Base-by-base conservation (phyloP, 30 jellyfish, hydroid and myxozoan genomes). In the Rhopilema esculentum region DNA sequence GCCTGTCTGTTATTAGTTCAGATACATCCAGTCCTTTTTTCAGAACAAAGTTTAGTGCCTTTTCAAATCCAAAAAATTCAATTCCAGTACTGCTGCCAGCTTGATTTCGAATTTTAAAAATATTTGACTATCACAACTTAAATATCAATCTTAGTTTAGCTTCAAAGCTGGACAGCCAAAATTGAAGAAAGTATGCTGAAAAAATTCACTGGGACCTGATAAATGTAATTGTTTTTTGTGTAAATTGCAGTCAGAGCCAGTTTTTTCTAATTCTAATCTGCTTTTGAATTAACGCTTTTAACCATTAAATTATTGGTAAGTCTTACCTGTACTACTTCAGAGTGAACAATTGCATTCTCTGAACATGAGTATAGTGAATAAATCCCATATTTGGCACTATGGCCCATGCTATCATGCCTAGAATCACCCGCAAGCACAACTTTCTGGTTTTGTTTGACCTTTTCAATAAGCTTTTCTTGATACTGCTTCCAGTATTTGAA, bases 51-150 rank as follows among this genome's bases (percentile, higher is more conserved):
- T 78, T 53, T 51, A 78, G 33, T 25, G 77, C 20, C 65, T 64
- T 57, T 64, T 78, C 50, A 32, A 78, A 78, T 7, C 89, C 79
- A 64, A 52, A 78, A 78, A 61, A 64, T 0, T 78, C 89, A 81
- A 78, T 61, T 9, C 79, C 89, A 78, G 80, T 78, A 77, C 89
- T 78, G 89, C 89, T 64, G 80, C 77, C 89, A 78, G 79, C 89
- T 57, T 78, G 89, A 61, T 78, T 53, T 78, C 49, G 28, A 51
- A 80, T 49, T 53, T 2, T 1, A 52, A 77, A 78, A 51, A 75
- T 29, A 48, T 75, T 75, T 32, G 40, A 40, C 73, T 75, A 7
- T 75, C 31, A 22, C 82, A 71, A 71, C 63, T 27, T 1, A 40
- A 71, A 29, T 8, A 26, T 9, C 67, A 71, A 71, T 71, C 31